These are phyloP conservation scores for Poeciliopsis presidionis DNA, from an alignment of 2,797 vertebrate species.

Conservation along the genomic window DNA sequence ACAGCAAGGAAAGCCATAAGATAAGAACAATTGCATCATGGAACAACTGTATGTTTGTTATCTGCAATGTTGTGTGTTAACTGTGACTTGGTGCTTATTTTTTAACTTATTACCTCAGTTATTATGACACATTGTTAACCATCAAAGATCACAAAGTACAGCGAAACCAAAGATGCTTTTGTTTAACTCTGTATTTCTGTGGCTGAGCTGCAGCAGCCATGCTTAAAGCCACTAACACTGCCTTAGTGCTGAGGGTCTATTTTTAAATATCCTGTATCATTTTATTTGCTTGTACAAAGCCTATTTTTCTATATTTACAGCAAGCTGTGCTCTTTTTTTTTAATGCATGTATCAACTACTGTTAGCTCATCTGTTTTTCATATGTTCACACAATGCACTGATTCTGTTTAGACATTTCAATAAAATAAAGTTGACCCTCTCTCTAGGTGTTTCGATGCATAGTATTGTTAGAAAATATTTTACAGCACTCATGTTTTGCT, in stretches of 20 bases:
- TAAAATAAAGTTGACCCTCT: constrained; percentile 55
- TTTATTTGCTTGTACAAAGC: constrained; percentile 36
- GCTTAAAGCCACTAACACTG: constrained; percentile 71
- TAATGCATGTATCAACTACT: constrained; percentile 45
- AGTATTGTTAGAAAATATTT: constrained; percentile 2
- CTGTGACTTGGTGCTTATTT: constrained; percentile 88
- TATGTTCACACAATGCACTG: constrained; percentile 78
- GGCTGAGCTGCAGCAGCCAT: constrained; percentile 24
- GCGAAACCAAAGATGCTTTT: constrained; percentile 82
- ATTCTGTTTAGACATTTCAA: constrained; percentile 67
- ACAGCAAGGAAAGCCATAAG: constrained; percentile 31
- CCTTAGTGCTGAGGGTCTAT: constrained; percentile 42
- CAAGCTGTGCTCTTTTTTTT: constrained; percentile 19
- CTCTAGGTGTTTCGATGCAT: not conserved
- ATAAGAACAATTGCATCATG: constrained; percentile 49
- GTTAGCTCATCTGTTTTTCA: constrained; percentile 23
- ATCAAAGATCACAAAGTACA: constrained; percentile 70
- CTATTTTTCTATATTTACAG: constrained; percentile 28
- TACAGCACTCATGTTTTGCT: not conserved
- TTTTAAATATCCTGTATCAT: constrained; percentile 47
- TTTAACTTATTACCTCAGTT: constrained; percentile 96
- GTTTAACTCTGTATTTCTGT: constrained; percentile 42
- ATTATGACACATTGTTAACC: constrained; percentile 64
- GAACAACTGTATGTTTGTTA: constrained; percentile 31
- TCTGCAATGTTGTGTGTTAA: constrained; percentile 51